phyloP scores from a whole-genome alignment of 2,888 invertebrate species.

The Sminthurinus aureus region DNA sequence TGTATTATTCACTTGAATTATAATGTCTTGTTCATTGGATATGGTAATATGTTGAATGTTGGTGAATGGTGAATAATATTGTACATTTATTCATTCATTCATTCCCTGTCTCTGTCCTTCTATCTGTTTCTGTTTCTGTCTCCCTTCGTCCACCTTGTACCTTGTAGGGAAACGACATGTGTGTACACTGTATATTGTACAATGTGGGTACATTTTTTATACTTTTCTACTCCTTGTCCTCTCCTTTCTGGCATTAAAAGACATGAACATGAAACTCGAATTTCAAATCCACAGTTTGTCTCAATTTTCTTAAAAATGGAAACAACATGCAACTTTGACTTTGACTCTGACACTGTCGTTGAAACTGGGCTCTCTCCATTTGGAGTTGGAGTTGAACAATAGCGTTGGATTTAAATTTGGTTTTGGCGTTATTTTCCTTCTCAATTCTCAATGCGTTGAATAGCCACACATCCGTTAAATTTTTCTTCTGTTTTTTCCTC shows the following conservation, averaged over 20 bases:
- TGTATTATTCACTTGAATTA: too few species aligned
- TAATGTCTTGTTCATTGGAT: not conserved
- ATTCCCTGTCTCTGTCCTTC: not conserved
- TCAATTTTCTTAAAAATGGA: not conserved
- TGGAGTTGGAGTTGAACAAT: too few species aligned
- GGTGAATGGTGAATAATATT: not conserved
- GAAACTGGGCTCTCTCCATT: not conserved
- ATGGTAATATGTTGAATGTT: conserved; percentile 1
- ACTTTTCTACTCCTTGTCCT: too few species aligned
- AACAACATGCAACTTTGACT: not conserved
- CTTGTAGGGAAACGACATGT: too few species aligned
- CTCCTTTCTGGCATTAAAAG: too few species aligned
- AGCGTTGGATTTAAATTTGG: not conserved
- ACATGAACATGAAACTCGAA: not conserved
- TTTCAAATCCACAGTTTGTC: not conserved
- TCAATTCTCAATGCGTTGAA: not conserved
- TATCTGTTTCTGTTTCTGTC: not conserved
- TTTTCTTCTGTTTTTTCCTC: not conserved
- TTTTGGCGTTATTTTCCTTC: not conserved
- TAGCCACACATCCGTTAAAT: not conserved
- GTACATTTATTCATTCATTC: not conserved
- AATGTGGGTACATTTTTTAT: too few species aligned
- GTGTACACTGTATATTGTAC: too few species aligned
- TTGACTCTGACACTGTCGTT: too few species aligned
- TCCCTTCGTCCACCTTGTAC: too few species aligned